Base-by-base conservation (phyloP, 2,113 vertebrate species). In the Caloenas nicobarica region DNA sequence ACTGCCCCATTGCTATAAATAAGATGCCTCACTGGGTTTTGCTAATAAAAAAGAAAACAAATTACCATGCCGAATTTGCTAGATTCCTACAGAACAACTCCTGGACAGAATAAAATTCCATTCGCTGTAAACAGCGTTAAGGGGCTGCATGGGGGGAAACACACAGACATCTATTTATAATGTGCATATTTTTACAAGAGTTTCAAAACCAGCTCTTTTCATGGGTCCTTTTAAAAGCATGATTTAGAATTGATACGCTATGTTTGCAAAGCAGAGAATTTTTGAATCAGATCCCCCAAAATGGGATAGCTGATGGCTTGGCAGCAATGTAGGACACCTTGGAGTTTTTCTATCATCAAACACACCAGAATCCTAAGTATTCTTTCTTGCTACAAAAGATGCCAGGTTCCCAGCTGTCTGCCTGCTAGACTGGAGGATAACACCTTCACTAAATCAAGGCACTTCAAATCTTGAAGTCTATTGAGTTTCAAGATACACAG, bases 1-100 rank as follows among this genome's bases (percentile, higher is more conserved):
- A 97, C 95, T 86, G 77, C 83, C 93, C 94, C 86, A 91, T 28
- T 4, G 62, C 82, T 94, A 90, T 86, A 98, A 98, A 97, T 97
- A 96, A 97, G 97, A 98, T 72, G 85, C 61, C 97, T 93, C 95
- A 95, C 97, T 96, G 95, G 97, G 95, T 94, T 98, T 96, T 86
- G 93, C 95, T 98, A 98, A 98, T 98, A 97, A 97, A 98, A 98
- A 97, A 90, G 84, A 96, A 98, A 98, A 98, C 89, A 98, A 98
- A 98, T 98, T 98, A 98, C 97, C 85, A 92, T 95, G 96, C 94
- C 96, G 97, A 92, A 97, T 98, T 98, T 97, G 89, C 95, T 96
- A 97, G 95, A 92, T 94, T 97, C 84, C 64, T 81, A 96, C 28
- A 95, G 96, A 97, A 94, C 97, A 97, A 96, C 97, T 97, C 93